Conservation (phyloP, 2,113 vertebrate species). For the Dipodomys spectabilis region DNA sequence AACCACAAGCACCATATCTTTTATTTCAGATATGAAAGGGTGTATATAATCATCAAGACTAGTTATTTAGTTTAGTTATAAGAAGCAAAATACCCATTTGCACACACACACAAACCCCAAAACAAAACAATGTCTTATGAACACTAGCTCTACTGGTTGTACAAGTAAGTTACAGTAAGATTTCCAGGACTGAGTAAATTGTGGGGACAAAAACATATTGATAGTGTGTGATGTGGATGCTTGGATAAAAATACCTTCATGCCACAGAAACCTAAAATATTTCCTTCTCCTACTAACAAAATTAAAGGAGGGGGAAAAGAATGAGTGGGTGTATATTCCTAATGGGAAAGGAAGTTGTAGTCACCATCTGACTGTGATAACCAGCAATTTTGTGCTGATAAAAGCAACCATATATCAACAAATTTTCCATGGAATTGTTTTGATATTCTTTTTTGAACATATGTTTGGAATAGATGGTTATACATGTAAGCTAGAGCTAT, state of each 20-base stretch:
- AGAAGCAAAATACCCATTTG: background rate
- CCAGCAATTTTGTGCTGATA: background rate
- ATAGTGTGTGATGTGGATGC: conserved; percentile 33
- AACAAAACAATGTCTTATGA: background rate
- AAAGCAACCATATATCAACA: background rate
- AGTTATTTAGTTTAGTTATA: conserved; percentile 18
- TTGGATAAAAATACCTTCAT: conserved; percentile 50
- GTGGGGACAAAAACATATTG: conserved; percentile 7
- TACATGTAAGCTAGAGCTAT: background rate
- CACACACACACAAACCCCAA: too few species aligned
- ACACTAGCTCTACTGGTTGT: background rate
- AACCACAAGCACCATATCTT: background rate
- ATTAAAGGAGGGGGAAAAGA: background rate
- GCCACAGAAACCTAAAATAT: conserved; percentile 21
- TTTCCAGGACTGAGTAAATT: conserved; percentile 63
- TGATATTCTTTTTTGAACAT: background rate
- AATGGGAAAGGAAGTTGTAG: background rate
- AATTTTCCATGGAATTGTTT: background rate
- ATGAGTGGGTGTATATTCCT: background rate
- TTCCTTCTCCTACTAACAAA: background rate
- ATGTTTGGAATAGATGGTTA: conserved; percentile 2
- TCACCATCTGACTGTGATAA: conserved; percentile 11
- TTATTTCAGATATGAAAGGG: conserved; percentile 42
- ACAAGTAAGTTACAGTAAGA: background rate
- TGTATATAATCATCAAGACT: background rate